A percentile compares a stretch with the other conserved stretches of the same genome.
phyloP scores from a whole-genome alignment of 2,113 vertebrate species.

The Channa maculata region DNA sequence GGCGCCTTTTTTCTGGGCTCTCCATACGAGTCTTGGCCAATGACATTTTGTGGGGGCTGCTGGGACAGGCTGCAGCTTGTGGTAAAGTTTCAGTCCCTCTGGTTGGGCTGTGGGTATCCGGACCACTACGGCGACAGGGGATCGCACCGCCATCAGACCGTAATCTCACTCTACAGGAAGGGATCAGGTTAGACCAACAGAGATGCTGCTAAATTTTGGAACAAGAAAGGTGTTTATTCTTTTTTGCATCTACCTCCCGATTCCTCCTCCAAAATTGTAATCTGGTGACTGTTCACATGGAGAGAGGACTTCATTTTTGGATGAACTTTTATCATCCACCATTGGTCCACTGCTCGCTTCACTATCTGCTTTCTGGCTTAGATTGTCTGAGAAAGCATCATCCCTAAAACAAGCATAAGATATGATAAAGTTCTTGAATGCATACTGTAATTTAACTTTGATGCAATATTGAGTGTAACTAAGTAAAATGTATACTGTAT shows the following conservation, averaged over 20 bases:
- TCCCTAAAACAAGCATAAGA: slow-evolving; percentile 83
- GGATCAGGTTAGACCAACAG: slow-evolving; percentile 2
- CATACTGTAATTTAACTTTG: too few species aligned
- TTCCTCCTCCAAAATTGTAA: slow-evolving; percentile 91
- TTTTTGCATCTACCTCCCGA: slow-evolving; percentile 88
- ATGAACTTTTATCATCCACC: slow-evolving; percentile 95
- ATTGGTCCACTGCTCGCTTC: slow-evolving; percentile 97
- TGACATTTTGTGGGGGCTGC: slow-evolving; percentile 95
- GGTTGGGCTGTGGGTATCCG: slow-evolving; percentile 93
- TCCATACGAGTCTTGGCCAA: slow-evolving; percentile 90
- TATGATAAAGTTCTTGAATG: too few species aligned
- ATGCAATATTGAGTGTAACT: too few species aligned
- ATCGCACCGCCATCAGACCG: slow-evolving; percentile 94
- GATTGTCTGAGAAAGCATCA: slow-evolving; percentile 96
- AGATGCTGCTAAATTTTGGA: neutral
- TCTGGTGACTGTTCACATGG: slow-evolving; percentile 93
- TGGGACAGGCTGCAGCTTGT: slow-evolving; percentile 94
- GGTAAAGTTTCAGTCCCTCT: slow-evolving; percentile 94
- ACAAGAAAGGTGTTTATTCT: neutral
- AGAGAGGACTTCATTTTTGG: slow-evolving; percentile 94
- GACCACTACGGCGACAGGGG: slow-evolving; percentile 89
- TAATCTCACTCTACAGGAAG: slow-evolving; percentile 88
- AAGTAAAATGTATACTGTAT: too few species aligned
- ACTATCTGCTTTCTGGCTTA: slow-evolving; percentile 98
- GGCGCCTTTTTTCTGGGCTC: slow-evolving; percentile 94